These are phyloP conservation scores for Cydia splendana DNA, from an alignment of 1,140 invertebrate genomes.

Conservation along the genomic window DNA sequence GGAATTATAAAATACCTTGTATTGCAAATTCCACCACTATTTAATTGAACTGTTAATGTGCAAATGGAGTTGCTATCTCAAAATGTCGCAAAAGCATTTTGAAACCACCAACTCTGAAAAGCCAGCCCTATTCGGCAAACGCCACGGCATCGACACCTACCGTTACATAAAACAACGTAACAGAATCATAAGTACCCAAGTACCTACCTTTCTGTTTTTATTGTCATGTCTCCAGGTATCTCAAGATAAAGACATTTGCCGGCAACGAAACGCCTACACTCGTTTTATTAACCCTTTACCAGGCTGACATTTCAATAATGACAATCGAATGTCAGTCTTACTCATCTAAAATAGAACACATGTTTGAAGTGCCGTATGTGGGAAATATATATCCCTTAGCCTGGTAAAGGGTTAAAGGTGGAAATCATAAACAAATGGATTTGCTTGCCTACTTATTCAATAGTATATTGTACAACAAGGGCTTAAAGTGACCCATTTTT, in stretches of 20 bases:
- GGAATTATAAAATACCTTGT: neutral
- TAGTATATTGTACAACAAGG: too few species aligned
- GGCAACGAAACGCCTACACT: conserved; percentile 5
- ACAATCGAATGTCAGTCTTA: too few species aligned
- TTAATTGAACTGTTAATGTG: neutral
- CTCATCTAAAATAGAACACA: too few species aligned
- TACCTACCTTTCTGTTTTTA: conserved; percentile 43
- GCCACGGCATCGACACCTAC: conserved; percentile 42
- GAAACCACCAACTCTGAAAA: conserved; percentile 38
- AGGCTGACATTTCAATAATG: too few species aligned
- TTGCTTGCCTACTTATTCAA: neutral
- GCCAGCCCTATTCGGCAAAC: conserved; percentile 48
- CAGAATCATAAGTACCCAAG: conserved; percentile 38
- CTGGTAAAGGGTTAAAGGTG: neutral
- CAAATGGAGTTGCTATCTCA: neutral
- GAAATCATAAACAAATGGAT: neutral
- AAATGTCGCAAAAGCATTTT: conserved; percentile 36
- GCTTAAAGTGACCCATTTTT: too few species aligned
- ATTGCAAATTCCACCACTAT: neutral
- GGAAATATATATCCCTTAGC: too few species aligned
- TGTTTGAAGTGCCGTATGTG: too few species aligned
- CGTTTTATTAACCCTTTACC: too few species aligned
- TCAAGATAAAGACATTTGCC: conserved; percentile 46
- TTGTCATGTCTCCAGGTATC: conserved; percentile 41
- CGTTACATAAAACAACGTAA: conserved; percentile 51